Evolutionary conservation across 2,888 invertebrate species (phyloP).

Genomic region (Hesperia comma): DNA sequence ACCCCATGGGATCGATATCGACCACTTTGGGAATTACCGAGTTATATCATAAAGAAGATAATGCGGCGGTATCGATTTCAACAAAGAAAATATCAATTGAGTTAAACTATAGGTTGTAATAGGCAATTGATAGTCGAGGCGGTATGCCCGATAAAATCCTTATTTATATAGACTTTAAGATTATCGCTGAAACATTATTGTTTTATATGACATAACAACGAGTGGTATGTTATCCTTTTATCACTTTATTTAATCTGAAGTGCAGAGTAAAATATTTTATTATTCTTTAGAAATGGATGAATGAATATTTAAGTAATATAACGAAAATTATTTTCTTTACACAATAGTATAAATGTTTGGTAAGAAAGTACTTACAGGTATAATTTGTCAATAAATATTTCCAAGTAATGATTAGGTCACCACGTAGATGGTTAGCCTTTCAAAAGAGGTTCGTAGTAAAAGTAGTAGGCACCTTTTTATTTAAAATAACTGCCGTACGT

Average conservation of each 20-base stretch:
- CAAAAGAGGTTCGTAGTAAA: no score
- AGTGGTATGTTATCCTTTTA: conserved; percentile 10
- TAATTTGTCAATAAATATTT: no score
- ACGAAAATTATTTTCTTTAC: no score
- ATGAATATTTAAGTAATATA: no score
- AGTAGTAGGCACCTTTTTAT: no score
- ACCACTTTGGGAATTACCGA: no score
- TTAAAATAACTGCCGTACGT: no score
- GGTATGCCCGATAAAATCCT: conserved; percentile 1
- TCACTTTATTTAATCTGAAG: conserved; percentile 14
- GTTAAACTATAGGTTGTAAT: not conserved
- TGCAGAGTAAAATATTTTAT: not conserved
- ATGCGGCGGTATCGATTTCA: not conserved
- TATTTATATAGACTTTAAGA: conserved; percentile 11
- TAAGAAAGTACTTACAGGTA: no score
- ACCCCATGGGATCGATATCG: no score
- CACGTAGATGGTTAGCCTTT: no score
- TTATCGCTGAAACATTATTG: conserved; percentile 31
- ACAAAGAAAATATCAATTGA: not conserved
- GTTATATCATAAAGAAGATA: not conserved
- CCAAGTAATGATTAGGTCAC: no score
- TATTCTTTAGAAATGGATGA: conserved; percentile 16
- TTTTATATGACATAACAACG: conserved; percentile 21
- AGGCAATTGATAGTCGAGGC: not conserved
- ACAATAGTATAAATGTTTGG: no score